A percentile compares a stretch with the other conserved stretches of the same genome.
Conservation (phyloP, 2,797 vertebrate genomes). For the Podarcis siculus region DNA sequence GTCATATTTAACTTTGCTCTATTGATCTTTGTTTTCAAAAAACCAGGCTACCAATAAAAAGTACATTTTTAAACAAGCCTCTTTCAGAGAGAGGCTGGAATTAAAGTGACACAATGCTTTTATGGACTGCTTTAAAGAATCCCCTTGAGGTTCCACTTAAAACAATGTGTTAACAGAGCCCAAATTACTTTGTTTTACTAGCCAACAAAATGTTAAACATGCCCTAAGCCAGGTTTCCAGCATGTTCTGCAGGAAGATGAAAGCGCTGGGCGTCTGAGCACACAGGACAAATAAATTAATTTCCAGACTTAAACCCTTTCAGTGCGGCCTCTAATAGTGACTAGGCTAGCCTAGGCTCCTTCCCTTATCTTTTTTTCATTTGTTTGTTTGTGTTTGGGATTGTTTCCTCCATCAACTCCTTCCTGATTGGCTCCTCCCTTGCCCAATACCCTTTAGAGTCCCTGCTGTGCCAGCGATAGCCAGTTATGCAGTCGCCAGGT, state of each 20-base stretch:
- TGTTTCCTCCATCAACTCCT: background rate
- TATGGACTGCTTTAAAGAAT: constrained; percentile 73
- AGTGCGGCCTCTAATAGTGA: background rate
- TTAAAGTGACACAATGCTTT: constrained; percentile 72
- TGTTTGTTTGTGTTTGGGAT: background rate
- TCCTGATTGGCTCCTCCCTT: background rate
- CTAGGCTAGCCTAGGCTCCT: background rate
- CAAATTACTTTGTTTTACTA: constrained; percentile 79
- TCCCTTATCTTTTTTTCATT: constrained; percentile 2
- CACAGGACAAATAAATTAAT: constrained; percentile 48
- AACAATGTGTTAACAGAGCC: constrained; percentile 76
- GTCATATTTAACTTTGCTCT: constrained; percentile 40
- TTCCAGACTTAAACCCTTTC: constrained; percentile 43
- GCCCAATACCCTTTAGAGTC: background rate
- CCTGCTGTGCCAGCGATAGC: too few species aligned
- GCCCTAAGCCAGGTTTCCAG: constrained; percentile 76
- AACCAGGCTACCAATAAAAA: constrained; percentile 71
- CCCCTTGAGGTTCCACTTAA: constrained; percentile 79
- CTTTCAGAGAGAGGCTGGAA: constrained; percentile 52
- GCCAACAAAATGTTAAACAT: constrained; percentile 76
- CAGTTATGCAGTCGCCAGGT: too few species aligned
- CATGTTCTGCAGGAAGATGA: constrained; percentile 71
- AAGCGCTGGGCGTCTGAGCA: constrained; percentile 66
- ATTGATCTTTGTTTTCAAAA: constrained; percentile 66
- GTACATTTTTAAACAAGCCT: constrained; percentile 68